Conservation (phyloP, 2,888 invertebrate species). For the Morpho helenor region DNA sequence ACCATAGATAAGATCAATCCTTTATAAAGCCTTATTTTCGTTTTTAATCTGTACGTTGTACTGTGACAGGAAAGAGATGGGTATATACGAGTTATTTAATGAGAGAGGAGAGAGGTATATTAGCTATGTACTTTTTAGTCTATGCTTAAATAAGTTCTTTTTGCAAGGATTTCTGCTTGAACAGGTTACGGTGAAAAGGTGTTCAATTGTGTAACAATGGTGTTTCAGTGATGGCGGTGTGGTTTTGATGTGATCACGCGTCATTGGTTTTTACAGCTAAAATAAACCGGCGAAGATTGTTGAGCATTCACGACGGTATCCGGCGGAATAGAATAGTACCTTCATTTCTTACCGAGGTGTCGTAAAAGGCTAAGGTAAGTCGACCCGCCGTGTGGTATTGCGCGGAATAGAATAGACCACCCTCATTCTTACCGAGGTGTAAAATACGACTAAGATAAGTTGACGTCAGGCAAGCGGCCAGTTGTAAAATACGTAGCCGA, state of each 20-base stretch:
- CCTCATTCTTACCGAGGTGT: too few species aligned
- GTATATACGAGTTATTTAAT: too few species aligned
- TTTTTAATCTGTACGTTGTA: conserved; percentile 9
- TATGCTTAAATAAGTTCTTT: not conserved
- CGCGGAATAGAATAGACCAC: too few species aligned
- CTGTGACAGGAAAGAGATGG: not conserved
- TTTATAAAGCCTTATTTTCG: conserved; percentile 15
- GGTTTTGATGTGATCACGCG: conserved; percentile 53
- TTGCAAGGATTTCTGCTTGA: conserved; percentile 50
- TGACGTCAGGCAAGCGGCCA: too few species aligned
- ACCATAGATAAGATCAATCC: conserved; percentile 34
- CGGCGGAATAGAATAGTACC: too few species aligned
- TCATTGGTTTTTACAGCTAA: conserved; percentile 42
- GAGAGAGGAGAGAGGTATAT: too few species aligned
- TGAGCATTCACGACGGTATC: not conserved
- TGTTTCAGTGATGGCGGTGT: conserved; percentile 34
- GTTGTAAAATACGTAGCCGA: too few species aligned
- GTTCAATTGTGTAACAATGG: conserved; percentile 63
- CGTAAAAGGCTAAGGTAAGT: too few species aligned
- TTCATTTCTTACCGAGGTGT: too few species aligned
- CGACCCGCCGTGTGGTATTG: too few species aligned
- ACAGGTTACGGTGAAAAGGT: conserved; percentile 51
- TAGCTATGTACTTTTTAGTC: too few species aligned
- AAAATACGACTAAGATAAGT: too few species aligned
- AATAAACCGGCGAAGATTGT: conserved; percentile 5